Evolutionary conservation across 1,140 invertebrate genomes (phyloP).

Genomic region (Bombus picipes): DNA sequence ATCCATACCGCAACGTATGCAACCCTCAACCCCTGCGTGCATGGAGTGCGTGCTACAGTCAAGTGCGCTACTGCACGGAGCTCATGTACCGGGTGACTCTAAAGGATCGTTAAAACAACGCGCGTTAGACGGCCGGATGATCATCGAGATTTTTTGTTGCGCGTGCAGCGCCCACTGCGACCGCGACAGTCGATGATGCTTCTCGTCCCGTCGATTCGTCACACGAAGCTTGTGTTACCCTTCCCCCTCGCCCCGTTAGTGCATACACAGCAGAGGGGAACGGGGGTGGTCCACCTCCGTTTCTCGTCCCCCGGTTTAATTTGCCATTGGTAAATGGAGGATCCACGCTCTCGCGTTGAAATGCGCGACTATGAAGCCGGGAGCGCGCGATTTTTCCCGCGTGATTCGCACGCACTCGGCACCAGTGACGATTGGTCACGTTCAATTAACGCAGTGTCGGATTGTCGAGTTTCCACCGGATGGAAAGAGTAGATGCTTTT

Average conservation of each 20-base stretch:
- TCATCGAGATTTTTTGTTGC: conserved; percentile 44
- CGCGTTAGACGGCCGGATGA: conserved; percentile 21
- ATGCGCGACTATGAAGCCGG: not conserved
- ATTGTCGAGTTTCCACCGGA: not conserved
- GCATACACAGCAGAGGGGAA: not conserved
- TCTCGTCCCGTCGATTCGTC: not conserved
- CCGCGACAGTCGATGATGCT: conserved; percentile 41
- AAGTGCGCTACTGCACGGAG: conserved; percentile 76
- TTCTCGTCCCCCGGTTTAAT: conserved; percentile 4
- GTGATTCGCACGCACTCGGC: not conserved
- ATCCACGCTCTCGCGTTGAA: not conserved
- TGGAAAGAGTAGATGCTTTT: not conserved
- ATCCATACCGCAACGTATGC: conserved; percentile 79
- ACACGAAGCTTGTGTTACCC: not conserved
- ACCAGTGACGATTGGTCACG: not conserved
- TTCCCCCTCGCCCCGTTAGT: not conserved
- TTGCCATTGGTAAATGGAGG: conserved; percentile 30
- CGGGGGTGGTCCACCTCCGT: not conserved
- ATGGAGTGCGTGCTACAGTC: conserved; percentile 78
- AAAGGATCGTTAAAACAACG: conserved; percentile 57
- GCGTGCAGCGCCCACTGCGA: not conserved
- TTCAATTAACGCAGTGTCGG: conserved; percentile 28
- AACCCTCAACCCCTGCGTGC: conserved; percentile 74
- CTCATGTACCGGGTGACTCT: conserved; percentile 72
- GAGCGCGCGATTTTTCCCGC: not conserved